Percentiles rank a stretch among this genome's conserved stretches.
These are phyloP conservation scores for Lycophotia porphyrea DNA, from an alignment of 2,888 invertebrate genomes.

Conservation along the genomic window DNA sequence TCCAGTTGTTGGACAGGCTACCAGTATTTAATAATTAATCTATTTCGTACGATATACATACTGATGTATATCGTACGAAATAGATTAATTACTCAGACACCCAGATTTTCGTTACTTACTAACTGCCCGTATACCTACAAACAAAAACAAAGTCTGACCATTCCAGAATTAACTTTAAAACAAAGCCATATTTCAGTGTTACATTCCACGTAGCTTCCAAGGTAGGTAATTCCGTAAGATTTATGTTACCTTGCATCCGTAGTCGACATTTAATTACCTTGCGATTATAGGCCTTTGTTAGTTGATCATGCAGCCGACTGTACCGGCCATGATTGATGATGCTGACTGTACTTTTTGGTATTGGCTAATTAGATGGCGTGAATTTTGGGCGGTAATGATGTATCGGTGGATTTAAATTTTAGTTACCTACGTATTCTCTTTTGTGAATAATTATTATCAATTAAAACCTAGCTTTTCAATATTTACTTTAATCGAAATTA, in stretches of 20 bases:
- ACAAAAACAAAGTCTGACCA: slow-evolving; percentile 24
- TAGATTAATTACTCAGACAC: no score
- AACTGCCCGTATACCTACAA: neutral
- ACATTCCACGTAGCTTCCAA: slow-evolving; percentile 33
- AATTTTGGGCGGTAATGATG: neutral
- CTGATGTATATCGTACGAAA: no score
- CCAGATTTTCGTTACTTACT: neutral
- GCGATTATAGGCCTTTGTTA: slow-evolving; percentile 73
- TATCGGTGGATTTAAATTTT: neutral
- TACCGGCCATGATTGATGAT: slow-evolving; percentile 73
- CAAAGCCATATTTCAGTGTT: slow-evolving; percentile 51
- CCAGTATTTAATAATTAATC: no score
- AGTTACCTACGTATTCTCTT: neutral
- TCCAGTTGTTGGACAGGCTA: no score
- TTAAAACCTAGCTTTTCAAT: no score
- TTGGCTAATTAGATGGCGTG: slow-evolving; percentile 27
- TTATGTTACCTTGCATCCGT: slow-evolving; percentile 72
- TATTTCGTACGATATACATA: no score
- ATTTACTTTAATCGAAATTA: no score
- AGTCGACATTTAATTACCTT: slow-evolving; percentile 79
- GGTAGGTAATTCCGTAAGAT: slow-evolving; percentile 63
- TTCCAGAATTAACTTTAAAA: slow-evolving; percentile 45
- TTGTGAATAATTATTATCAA: no score
- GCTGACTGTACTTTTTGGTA: slow-evolving; percentile 48
- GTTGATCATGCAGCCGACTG: slow-evolving; percentile 73